A percentile compares a stretch with the other conserved stretches of the same genome.
Conservation (phyloP, 2,888 invertebrate genomes). For the Iselma pallidipennis region DNA sequence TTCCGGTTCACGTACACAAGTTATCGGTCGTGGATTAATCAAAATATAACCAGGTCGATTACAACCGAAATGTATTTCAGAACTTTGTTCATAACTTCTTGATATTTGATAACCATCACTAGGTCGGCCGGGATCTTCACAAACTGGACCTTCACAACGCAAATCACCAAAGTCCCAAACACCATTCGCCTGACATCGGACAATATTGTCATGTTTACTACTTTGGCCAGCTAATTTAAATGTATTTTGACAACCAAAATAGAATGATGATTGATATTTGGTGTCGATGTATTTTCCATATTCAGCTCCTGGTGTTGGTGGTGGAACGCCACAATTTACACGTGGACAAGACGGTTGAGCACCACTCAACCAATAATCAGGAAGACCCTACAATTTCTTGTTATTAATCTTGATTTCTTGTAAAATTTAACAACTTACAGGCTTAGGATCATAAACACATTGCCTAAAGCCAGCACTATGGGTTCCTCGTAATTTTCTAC, state of each 20-base stretch:
- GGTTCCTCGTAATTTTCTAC: slow-evolving; percentile 78
- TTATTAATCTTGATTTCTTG: background rate
- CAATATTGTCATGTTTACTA: slow-evolving; percentile 87
- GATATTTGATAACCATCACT: slow-evolving; percentile 88
- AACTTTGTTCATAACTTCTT: slow-evolving; percentile 84
- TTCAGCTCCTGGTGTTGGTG: slow-evolving; percentile 91
- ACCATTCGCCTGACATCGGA: slow-evolving; percentile 88
- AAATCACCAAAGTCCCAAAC: slow-evolving; percentile 98
- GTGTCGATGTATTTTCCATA: slow-evolving; percentile 89
- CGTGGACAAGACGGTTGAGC: slow-evolving; percentile 84
- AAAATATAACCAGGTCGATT: slow-evolving; percentile 90
- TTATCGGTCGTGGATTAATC: slow-evolving; percentile 88
- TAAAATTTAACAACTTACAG: slow-evolving; percentile 56
- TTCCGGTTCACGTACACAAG: slow-evolving; percentile 89
- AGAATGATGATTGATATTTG: slow-evolving; percentile 90
- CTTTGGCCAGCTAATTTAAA: slow-evolving; percentile 94
- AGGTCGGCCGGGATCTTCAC: slow-evolving; percentile 93
- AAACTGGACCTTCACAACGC: slow-evolving; percentile 94
- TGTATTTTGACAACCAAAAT: slow-evolving; percentile 95
- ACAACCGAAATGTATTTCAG: slow-evolving; percentile 89
- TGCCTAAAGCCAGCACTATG: slow-evolving; percentile 86
- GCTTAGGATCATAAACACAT: slow-evolving; percentile 94
- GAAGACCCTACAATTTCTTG: slow-evolving; percentile 66
- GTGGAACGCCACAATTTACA: slow-evolving; percentile 88
- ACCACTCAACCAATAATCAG: slow-evolving; percentile 91